These are phyloP conservation scores for Sphinx pinastri DNA, from an alignment of 2,888 invertebrate species.

Conservation along the genomic window DNA sequence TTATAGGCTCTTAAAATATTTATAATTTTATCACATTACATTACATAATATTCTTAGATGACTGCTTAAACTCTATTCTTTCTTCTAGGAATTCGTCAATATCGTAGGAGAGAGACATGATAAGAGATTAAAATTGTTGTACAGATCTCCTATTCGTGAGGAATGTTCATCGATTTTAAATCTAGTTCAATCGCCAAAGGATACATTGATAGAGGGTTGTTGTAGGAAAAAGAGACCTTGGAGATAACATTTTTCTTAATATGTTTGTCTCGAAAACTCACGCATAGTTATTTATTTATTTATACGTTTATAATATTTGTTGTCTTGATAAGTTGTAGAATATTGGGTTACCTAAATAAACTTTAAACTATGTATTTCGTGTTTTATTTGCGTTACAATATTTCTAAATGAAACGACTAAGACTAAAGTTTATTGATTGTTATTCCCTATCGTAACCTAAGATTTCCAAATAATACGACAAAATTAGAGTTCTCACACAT, in stretches of 20 bases:
- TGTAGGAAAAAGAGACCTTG: slow-evolving; percentile 42
- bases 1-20: too few relatives aligned
- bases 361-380: slow-evolving; percentile 26
- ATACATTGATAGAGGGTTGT: slow-evolving; percentile 8
- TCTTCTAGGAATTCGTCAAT: slow-evolving; percentile 61
- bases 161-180: slow-evolving; percentile 48
- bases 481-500: slow-evolving; percentile 66
- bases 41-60: too few relatives aligned
- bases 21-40: too few relatives aligned
- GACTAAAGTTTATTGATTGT: background rate
- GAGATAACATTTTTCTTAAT: slow-evolving; percentile 44
- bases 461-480: slow-evolving; percentile 10
- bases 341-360: slow-evolving; percentile 47
- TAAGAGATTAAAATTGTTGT: slow-evolving; percentile 51
- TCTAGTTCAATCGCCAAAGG: slow-evolving; percentile 28
- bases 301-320: slow-evolving; percentile 39
- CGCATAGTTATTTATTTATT: slow-evolving; percentile 34
- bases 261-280: background rate
- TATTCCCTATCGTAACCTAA: too few relatives aligned
- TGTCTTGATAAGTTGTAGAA: slow-evolving; percentile 48
- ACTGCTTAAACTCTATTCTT: background rate
- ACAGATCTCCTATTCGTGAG: slow-evolving; percentile 45
- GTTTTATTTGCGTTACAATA: slow-evolving; percentile 29
- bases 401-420: background rate
- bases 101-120: slow-evolving; percentile 56